phyloP scores from a whole-genome alignment of 2,888 invertebrate genomes.

The Lampropteryx suffumata region DNA sequence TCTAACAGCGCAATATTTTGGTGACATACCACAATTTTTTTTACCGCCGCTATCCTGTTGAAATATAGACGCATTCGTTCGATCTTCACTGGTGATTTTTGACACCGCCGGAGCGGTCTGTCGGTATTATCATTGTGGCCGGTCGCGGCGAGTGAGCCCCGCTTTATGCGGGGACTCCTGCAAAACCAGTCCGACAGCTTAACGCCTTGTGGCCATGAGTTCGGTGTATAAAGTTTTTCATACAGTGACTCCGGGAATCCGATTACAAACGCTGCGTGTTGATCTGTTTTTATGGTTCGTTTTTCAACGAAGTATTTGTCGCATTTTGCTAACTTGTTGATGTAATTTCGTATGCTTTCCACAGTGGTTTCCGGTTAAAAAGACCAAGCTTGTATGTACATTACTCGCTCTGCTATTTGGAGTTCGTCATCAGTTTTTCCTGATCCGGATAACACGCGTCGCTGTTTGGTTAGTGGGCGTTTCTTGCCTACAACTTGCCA shows the following conservation, averaged over 20 bases:
- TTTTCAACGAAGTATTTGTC: constrained; percentile 10
- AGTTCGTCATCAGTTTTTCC: constrained; percentile 3
- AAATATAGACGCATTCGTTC: not conserved
- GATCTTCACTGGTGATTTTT: not conserved
- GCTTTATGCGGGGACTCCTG: constrained; percentile 5
- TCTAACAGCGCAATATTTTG: constrained; percentile 8
- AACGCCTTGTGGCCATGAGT: constrained; percentile 10
- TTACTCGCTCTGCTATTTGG: constrained; percentile 2
- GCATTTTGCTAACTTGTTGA: constrained; percentile 4
- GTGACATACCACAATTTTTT: not conserved
- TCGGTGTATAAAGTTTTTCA: not conserved
- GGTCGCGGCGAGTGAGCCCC: not conserved
- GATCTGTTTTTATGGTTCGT: constrained; percentile 5
- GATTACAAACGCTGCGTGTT: constrained; percentile 4
- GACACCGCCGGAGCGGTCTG: not conserved
- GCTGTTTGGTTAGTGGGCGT: not conserved
- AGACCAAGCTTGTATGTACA: constrained; percentile 16
- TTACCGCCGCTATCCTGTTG: not conserved
- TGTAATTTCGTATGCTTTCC: constrained; percentile 1
- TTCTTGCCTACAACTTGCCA: not conserved
- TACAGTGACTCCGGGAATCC: constrained; percentile 6
- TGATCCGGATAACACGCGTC: not conserved
- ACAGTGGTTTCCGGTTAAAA: constrained; percentile 9
- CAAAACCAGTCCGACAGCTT: constrained; percentile 16
- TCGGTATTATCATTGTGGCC: too few relatives aligned